phyloP scores from a whole-genome alignment of 1,140 invertebrate genomes.

The Mylabris phalerata region DNA sequence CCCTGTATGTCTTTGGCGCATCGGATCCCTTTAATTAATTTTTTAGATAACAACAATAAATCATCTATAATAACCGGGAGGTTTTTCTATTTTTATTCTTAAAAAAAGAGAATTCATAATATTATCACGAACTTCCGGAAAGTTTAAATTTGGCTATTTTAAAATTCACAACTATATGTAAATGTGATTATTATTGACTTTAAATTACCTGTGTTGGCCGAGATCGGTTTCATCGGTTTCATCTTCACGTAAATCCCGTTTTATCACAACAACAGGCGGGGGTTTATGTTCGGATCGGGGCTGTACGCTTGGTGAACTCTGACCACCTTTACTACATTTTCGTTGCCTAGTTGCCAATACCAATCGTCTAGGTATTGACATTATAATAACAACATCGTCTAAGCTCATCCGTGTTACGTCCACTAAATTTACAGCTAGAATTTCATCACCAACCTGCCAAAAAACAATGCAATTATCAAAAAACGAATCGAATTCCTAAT shows the following conservation, averaged over 20 bases:
- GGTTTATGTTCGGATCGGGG: slow-evolving; percentile 73
- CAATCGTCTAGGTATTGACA: slow-evolving; percentile 95
- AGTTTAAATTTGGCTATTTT: too few relatives aligned
- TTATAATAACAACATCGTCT: slow-evolving; percentile 98
- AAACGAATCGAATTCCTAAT: too few relatives aligned
- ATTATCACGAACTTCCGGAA: too few relatives aligned
- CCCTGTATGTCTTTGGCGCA: slow-evolving; percentile 49
- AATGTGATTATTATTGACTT: too few relatives aligned
- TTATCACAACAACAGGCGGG: slow-evolving; percentile 89
- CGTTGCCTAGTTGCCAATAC: slow-evolving; percentile 84
- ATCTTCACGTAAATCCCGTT: slow-evolving; percentile 83
- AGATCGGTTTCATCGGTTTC: slow-evolving; percentile 57
- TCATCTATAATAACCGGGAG: neutral
- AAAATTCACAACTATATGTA: too few relatives aligned
- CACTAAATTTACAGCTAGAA: slow-evolving; percentile 94
- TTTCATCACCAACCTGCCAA: slow-evolving; percentile 90
- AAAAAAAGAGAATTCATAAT: too few relatives aligned
- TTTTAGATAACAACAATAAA: neutral
- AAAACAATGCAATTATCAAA: neutral
- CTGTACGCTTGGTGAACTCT: slow-evolving; percentile 58
- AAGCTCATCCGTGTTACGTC: slow-evolving; percentile 96
- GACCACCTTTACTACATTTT: slow-evolving; percentile 57
- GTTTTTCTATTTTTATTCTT: too few relatives aligned
- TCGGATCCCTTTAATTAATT: slow-evolving; percentile 38
- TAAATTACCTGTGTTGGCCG: slow-evolving; percentile 46